phyloP scores from a whole-genome alignment of 2,113 vertebrate genomes.

The Indri indri region DNA sequence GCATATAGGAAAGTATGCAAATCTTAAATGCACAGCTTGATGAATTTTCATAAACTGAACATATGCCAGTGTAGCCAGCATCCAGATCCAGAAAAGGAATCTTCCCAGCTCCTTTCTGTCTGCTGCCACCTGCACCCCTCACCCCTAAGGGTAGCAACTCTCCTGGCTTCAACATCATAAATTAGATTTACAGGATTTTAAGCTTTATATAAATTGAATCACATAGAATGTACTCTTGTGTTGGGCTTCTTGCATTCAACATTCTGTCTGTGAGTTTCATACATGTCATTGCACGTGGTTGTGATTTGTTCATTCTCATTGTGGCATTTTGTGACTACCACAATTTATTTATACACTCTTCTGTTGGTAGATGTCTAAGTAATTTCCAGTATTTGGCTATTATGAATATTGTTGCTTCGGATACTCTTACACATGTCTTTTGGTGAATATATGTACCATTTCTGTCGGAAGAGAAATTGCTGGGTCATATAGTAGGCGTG shows the following conservation, averaged over 20 bases:
- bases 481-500: background rate
- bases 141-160: fast-evolving
- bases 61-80: background rate
- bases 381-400: background rate
- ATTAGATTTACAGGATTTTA: background rate
- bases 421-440: background rate
- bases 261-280: background rate
- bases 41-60: background rate
- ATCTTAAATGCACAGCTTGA: background rate
- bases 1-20: background rate
- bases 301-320: background rate
- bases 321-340: background rate
- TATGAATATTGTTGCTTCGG: background rate
- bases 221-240: fast-evolving
- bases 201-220: background rate
- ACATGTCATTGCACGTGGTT: too few species aligned
- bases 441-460: background rate
- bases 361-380: background rate
- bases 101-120: background rate
- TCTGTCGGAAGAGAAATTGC: background rate
- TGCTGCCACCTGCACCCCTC: background rate
- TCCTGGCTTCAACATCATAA: background rate
- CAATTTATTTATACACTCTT: background rate
- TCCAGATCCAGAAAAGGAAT: background rate
- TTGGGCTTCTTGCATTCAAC: background rate